These are phyloP conservation scores for Drosophila pseudoananassae DNA, from an alignment of 1,140 invertebrate species.

Conservation along the genomic window DNA sequence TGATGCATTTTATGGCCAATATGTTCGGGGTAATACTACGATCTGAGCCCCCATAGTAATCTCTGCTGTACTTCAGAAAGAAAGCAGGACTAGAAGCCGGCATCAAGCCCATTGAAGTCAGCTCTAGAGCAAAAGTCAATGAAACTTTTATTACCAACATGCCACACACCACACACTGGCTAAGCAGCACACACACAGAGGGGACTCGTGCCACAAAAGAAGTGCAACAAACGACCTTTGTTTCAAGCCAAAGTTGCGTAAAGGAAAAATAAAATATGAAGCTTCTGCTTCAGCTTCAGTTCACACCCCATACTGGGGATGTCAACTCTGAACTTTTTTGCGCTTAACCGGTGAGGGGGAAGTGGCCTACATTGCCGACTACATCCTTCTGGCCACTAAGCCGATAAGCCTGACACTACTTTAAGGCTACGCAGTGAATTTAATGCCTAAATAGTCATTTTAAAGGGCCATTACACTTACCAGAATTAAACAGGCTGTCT, in stretches of 20 bases:
- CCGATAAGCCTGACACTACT: too few species aligned
- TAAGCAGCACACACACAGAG: too few species aligned
- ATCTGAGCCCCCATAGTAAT: too few species aligned
- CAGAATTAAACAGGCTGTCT: slow-evolving; percentile 39
- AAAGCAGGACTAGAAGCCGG: slow-evolving; percentile 3
- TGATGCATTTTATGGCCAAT: slow-evolving; percentile 4
- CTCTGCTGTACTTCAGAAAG: too few species aligned
- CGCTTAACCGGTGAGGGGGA: slow-evolving; percentile 21
- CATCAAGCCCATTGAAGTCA: slow-evolving; percentile 69
- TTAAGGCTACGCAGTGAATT: too few species aligned
- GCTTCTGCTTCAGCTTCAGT: not conserved
- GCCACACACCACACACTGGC: slow-evolving; percentile 19
- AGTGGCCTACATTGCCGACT: slow-evolving; percentile 7
- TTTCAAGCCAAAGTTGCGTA: slow-evolving; percentile 53
- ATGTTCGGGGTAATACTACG: too few species aligned
- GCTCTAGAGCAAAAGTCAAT: slow-evolving; percentile 72
- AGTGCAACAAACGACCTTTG: slow-evolving; percentile 71
- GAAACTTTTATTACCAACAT: slow-evolving; percentile 63
- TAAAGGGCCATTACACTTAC: too few species aligned
- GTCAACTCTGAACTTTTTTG: slow-evolving; percentile 15
- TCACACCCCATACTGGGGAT: not conserved
- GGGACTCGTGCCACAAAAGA: slow-evolving; percentile 46
- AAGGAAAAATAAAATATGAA: slow-evolving; percentile 33
- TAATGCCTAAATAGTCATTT: too few species aligned
- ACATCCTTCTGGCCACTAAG: slow-evolving; percentile 1